Percentiles rank a stretch among this genome's conserved stretches.
Evolutionary conservation across 2,797 vertebrate species (phyloP).

Genomic region (Adelosebastes latens): DNA sequence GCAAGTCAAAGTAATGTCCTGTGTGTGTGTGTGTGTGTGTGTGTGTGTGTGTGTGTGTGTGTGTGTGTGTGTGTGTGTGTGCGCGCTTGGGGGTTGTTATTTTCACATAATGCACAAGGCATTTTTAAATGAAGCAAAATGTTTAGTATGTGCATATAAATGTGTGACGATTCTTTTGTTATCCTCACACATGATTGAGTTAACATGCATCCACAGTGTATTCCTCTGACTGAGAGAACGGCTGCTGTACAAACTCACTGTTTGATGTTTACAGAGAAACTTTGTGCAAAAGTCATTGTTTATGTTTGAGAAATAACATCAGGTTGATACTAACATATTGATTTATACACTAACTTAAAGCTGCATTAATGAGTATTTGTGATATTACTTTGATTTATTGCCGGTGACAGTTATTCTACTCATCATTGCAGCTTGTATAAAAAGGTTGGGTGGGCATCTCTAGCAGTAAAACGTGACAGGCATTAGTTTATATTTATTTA

Average conservation of each 20-base stretch:
- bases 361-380: not conserved
- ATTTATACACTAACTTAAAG: not conserved
- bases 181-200: not conserved
- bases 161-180: not conserved
- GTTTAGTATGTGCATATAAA: not conserved
- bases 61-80: not conserved
- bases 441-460: not conserved
- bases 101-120: not conserved
- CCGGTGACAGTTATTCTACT: not conserved
- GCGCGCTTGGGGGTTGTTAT: not conserved
- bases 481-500: not conserved
- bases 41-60: no score
- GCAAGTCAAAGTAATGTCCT: not conserved
- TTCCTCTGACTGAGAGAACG: not conserved
- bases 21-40: no score
- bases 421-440: not conserved
- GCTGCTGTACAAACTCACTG: not conserved
- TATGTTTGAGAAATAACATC: not conserved
- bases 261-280: not conserved
- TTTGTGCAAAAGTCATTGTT: not conserved
- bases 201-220: not conserved
- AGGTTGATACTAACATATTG: not conserved
- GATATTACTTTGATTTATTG: not conserved
- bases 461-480: not conserved
- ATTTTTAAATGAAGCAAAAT: not conserved